Base-by-base conservation (phyloP, 2,888 invertebrate genomes). In the Biston stratarius region DNA sequence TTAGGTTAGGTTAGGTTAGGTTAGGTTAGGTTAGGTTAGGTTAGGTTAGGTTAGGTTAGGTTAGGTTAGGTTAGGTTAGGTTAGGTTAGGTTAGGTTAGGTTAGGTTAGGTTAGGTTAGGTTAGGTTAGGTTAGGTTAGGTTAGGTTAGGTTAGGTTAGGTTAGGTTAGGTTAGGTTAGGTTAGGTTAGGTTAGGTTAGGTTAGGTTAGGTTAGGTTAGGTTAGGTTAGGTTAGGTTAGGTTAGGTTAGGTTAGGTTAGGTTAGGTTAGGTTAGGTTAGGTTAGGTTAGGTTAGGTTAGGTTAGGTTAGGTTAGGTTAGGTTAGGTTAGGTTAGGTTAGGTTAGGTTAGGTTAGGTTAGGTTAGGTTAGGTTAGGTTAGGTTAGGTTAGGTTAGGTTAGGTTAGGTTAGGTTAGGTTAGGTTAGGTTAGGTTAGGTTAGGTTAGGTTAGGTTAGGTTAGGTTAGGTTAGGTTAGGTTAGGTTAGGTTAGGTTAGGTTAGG, bases 341-440 rank as follows among this genome's bases (percentile, higher is more conserved):
- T 45, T 45, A 45, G 45, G 45, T 45, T 45, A 45, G 45, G 45
- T 45, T 45, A 45, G 45, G 45, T 45, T 45, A 45, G 45, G 45
- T 45, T 45, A 45, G 45, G 45, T 45, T 45, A 45, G 45, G 45
- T 45, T 45, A 53, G 53, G 53, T 53, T 36, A 36, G 53, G n/a
- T 69, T 58, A 64, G 69, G 69, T 59, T 69, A 58, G 62, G 34
- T 36, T 64, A 68, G 64, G 68, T 68, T 64, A 68, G 68, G 64
- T 68, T 64, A 70, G 70, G 73, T 73, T 73, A 73, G 70, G 70
- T 70, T 70, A 73, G 73, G 73, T 73, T 73, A 73, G 73, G 73
- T 73, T 73, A 73, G 73, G 73, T 73, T 72, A 72, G 72, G 72
- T 72, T 72, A 70, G 70, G 72, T 72, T 72, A 72, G 72, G 72